A percentile compares a stretch with the other conserved stretches of the same genome.
Conservation (phyloP, 2,797 vertebrate genomes). For the Apodemus agrarius region DNA sequence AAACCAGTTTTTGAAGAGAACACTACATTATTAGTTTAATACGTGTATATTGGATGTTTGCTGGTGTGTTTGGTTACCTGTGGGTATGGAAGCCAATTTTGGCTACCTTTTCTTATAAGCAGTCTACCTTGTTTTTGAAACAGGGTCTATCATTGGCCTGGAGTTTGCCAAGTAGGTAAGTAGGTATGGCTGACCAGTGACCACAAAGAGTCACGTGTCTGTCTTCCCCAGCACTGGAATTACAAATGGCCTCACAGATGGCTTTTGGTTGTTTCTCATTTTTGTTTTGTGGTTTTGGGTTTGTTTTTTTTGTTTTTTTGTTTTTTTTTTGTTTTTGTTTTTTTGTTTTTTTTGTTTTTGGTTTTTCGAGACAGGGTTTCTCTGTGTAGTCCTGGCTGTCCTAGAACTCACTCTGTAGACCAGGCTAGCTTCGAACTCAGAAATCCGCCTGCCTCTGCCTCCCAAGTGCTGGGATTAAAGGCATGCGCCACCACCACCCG, state of each 20-base stretch:
- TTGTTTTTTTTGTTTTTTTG: not conserved
- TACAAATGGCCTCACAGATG: not conserved
- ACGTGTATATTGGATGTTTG: not conserved
- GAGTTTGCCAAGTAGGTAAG: not conserved
- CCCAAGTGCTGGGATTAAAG: too few species aligned
- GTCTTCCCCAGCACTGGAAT: not conserved
- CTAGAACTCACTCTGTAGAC: too few species aligned
- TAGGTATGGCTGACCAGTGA: not conserved
- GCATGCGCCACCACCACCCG: too few species aligned
- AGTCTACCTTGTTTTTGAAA: not conserved
- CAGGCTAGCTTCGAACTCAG: too few species aligned
- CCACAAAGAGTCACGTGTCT: not conserved
- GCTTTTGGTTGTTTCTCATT: not conserved
- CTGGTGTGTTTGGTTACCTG: not conserved
- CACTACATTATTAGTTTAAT: not conserved
- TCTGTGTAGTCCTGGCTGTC: too few species aligned
- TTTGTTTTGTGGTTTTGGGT: not conserved
- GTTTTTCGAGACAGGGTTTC: too few species aligned
- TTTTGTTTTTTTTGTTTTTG: too few species aligned
- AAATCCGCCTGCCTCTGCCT: too few species aligned
- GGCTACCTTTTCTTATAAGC: not conserved
- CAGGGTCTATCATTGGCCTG: not conserved
- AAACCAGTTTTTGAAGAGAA: slow-evolving; percentile 15
- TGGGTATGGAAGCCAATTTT: not conserved
- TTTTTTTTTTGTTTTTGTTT: too few species aligned